Evolutionary conservation across 1,140 invertebrate species (phyloP), one percentile per base, ranked within the genome.

Genomic region (Chrysomallon squamiferum): DNA sequence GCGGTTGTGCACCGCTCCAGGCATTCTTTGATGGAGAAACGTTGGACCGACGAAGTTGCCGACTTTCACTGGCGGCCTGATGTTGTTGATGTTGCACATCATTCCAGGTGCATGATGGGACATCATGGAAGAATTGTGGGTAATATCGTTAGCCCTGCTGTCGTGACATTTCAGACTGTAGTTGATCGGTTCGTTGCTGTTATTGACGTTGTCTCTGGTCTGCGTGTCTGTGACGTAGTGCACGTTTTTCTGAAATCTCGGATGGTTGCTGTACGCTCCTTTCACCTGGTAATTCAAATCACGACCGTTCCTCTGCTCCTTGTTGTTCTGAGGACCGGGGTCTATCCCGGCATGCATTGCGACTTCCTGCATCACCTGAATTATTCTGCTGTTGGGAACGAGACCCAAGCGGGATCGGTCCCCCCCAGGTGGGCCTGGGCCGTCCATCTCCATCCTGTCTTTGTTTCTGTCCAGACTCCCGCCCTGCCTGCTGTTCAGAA

Each of bases 361-460:
- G n/a, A 84, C 84, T 67, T 85, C 84, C 52, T 84, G 77, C 80
- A 85, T 84, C 49, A 81, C 78, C 33, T 83, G 78, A 30, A 78
- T 62, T 54, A 85, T 80, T n/a, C 78, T 68, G 62, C 76, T 77
- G 64, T 76, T 77, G 5, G 77, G 68, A 18, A 30, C 25, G 30
- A 65, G 29, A 43, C 66, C 62, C 35, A 66, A 45, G 18, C 45
- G 58, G 32, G 65, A 67, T 58, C 49, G 60, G 30, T 71, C 72
- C 5, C 50, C 63, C 56, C 45, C 50, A 5, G 50, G 49, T 22
- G 58, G 61, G 20, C 67, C 62, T 38, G 52, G 54, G 38, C 63
- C 62, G 43, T 32, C 57, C 20, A 61, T 59, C 33, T 65, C 56
- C 13, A 22, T 33, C 0, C 47, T 62, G n/a, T 71, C 63, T 29